Conservation (phyloP, 2,113 vertebrate genomes). For the Malurus cyaneus region DNA sequence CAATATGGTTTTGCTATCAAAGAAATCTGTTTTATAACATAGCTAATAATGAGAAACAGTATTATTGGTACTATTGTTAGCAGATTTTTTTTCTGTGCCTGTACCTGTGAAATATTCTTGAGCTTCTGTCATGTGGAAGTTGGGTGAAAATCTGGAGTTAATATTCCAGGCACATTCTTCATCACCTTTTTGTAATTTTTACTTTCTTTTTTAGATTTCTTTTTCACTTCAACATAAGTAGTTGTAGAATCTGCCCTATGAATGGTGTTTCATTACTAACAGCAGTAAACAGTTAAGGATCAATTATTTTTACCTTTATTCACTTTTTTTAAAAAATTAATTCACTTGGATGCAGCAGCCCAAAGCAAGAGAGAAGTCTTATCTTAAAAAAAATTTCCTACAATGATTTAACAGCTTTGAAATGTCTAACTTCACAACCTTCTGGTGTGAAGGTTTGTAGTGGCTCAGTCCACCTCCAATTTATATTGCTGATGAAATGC, state of each 20-base stretch:
- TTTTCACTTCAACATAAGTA: neutral
- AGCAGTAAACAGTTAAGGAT: neutral
- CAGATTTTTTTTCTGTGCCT: neutral
- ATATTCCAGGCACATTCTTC: neutral
- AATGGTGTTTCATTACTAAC: neutral
- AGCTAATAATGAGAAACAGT: neutral
- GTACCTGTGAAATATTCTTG: neutral
- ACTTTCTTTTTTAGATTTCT: neutral
- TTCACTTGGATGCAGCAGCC: neutral
- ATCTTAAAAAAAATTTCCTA: neutral
- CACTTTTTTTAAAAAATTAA: neutral
- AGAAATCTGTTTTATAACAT: neutral
- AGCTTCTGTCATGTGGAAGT: neutral
- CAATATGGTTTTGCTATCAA: neutral
- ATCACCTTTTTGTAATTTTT: neutral
- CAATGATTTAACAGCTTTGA: neutral
- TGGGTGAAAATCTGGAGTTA: neutral
- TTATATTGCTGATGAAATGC: neutral
- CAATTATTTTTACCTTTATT: neutral
- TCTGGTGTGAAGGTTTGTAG: neutral
- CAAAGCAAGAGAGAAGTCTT: neutral
- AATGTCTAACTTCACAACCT: neutral
- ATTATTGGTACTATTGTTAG: neutral
- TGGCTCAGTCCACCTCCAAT: neutral
- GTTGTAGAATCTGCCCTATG: neutral